Evolutionary conservation across 92 coral and sea anemone genomes (phyloP).

Genomic region (Ricordea florida): DNA sequence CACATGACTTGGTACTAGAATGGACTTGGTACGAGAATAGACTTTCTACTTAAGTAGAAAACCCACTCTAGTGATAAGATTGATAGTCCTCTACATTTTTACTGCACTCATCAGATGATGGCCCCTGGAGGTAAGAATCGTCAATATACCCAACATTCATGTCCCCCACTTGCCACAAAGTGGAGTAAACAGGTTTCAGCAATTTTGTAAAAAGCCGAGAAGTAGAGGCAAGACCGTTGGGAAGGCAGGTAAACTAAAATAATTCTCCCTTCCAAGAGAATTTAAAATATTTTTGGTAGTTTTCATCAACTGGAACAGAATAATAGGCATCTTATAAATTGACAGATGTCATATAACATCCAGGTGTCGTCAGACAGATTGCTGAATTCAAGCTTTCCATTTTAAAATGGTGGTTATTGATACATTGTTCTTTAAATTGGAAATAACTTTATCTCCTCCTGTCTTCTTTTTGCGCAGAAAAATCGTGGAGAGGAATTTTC

Average conservation of each 20-base stretch:
- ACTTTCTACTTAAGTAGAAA: conserved; percentile 9
- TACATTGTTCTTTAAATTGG: conserved; percentile 34
- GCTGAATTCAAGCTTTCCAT: conserved; percentile 35
- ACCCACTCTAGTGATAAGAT: conserved; percentile 26
- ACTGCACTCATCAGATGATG: conserved; percentile 15
- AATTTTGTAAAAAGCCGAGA: conserved; percentile 15
- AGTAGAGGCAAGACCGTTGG: conserved; percentile 30
- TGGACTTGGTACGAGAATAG: too few relatives aligned
- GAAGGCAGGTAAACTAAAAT: conserved; percentile 30
- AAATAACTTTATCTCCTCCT: conserved; percentile 28
- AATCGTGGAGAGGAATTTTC: conserved; percentile 33
- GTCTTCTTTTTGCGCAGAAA: conserved; percentile 34
- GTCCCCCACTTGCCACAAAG: conserved; percentile 26
- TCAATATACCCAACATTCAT: conserved; percentile 32
- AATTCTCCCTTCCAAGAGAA: conserved; percentile 21
- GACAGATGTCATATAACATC: conserved; percentile 44
- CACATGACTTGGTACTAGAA: conserved; percentile 30
- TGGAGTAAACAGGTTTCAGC: conserved; percentile 30
- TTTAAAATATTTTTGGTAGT: not conserved
- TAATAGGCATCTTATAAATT: conserved; percentile 42
- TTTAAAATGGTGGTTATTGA: conserved; percentile 35
- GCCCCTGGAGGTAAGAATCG: conserved; percentile 16
- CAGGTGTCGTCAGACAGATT: conserved; percentile 31
- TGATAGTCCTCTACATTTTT: conserved; percentile 1
- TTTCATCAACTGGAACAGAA: conserved; percentile 1